Evolutionary conservation across 2,888 invertebrate species (phyloP).

Genomic region (Craniophora ligustri): DNA sequence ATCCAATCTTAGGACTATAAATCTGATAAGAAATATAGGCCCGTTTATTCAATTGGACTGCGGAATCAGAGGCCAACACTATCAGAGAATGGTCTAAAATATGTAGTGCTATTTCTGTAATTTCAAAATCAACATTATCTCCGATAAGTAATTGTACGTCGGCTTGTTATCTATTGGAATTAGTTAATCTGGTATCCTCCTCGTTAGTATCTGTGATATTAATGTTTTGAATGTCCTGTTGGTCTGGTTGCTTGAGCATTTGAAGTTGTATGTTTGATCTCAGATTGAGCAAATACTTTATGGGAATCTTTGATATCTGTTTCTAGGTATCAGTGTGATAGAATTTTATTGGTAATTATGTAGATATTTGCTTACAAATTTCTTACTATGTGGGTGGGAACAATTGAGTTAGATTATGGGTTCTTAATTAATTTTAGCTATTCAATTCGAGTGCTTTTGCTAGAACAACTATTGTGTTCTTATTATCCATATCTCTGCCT

Average conservation of each 20-base stretch:
- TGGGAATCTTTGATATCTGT: slow-evolving; percentile 44
- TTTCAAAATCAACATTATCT: slow-evolving; percentile 44
- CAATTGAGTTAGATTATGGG: not conserved
- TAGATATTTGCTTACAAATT: slow-evolving; percentile 25
- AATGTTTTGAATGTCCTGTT: slow-evolving; percentile 45
- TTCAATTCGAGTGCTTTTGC: not conserved
- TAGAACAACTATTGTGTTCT: not conserved
- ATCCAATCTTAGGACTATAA: slow-evolving; percentile 51
- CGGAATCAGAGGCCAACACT: slow-evolving; percentile 48
- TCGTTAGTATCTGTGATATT: slow-evolving; percentile 35
- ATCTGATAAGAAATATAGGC: slow-evolving; percentile 56
- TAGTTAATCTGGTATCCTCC: slow-evolving; percentile 34
- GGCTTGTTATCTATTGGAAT: slow-evolving; percentile 33
- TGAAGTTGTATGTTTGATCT: slow-evolving; percentile 50
- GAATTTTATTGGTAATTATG: slow-evolving; percentile 15
- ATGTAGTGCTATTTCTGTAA: slow-evolving; percentile 45
- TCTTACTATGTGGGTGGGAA: slow-evolving; percentile 10
- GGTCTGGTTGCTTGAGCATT: slow-evolving; percentile 41
- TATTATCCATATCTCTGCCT: too few species aligned
- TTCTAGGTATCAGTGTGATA: slow-evolving; percentile 33
- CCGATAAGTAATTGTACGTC: slow-evolving; percentile 46
- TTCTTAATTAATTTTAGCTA: not conserved
- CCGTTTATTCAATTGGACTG: slow-evolving; percentile 48
- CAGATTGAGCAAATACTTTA: slow-evolving; percentile 46
- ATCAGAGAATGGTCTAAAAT: slow-evolving; percentile 46